Base-by-base conservation (phyloP, 1,140 invertebrate species). In the Bicyclus anynana region DNA sequence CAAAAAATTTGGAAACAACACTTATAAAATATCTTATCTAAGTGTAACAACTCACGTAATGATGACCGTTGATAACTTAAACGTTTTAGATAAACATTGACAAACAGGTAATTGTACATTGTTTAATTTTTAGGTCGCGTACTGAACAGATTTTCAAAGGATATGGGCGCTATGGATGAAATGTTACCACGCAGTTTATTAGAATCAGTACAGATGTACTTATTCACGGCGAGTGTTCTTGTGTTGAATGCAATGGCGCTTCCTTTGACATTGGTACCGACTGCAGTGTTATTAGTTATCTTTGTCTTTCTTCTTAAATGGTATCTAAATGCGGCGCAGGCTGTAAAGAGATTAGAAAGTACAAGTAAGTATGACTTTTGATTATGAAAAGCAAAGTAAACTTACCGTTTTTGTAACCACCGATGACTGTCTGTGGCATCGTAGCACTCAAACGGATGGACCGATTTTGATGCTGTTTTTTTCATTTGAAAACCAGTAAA, bases 281-380 rank as follows among this genome's bases (percentile, higher is more conserved):
- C 94, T 5, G 55, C 91, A 0, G 62, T 95, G 6, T 87, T 97
- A 4, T 80, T 91, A 13, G 50, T 92, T 0, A 64, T 95, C 2
- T 96, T 95, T 75, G 80, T 92, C 49, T 80, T 93, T 17, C 88
- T 96, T 26, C 76, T 95, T 53, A 90, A 87, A 62, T 91, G 95
- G 74, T 98, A 97, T 74, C 80, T 97, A 21, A 88, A 90, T 13
- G 95, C 95, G 0, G 94, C 95, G 0, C 91, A 95, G 69, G 93
- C 94, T 75, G 86, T 97, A 1, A 97, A 97, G 79, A 91, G 95
- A 59, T 87, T 97, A 33, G 96, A 98, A 84, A 94, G 94, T 72
- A 93, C 93, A 38, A 92, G 94, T 95, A 88, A 90, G 85, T 81
- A 57, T 20, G 3, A 21, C 18, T 20, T 9, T 46, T 12, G 3